Conservation (phyloP, 64 coral and sea anemone species). For the Orbicella faveolata region DNA sequence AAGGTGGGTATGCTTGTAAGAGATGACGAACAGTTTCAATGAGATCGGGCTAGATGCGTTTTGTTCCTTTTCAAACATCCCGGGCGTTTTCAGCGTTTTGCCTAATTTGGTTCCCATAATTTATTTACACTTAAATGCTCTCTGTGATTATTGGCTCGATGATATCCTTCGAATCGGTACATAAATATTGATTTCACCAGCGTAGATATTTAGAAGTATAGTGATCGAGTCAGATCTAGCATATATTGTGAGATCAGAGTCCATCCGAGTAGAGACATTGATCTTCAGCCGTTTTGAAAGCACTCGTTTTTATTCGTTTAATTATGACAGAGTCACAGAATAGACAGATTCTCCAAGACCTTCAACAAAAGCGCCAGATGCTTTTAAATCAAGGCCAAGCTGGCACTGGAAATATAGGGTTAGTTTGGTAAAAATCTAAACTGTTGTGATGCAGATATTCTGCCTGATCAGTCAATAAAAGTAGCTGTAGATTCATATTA, state of each 20-base stretch:
- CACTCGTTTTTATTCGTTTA: not conserved
- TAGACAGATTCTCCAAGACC: constrained; percentile 83
- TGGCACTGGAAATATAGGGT: not conserved
- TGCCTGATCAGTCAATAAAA: too few species aligned
- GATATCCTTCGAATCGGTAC: not conserved
- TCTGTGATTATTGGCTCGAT: not conserved
- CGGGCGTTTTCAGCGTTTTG: too few species aligned
- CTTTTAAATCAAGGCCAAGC: constrained; percentile 71
- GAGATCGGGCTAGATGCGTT: not conserved
- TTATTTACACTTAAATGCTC: not conserved
- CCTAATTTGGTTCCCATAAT: not conserved
- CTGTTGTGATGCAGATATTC: not conserved
- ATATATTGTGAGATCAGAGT: too few species aligned
- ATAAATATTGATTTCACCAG: not conserved
- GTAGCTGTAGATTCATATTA: too few species aligned
- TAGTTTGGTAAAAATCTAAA: not conserved
- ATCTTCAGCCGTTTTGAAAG: too few species aligned
- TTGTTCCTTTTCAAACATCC: not conserved
- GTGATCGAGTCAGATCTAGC: not conserved
- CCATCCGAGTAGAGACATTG: too few species aligned
- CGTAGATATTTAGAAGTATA: not conserved
- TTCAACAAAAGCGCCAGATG: constrained; percentile 84
- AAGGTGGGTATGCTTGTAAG: constrained; percentile 42
- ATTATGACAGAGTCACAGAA: constrained; percentile 66
- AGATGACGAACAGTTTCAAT: not conserved